Evolutionary conservation across 2,888 invertebrate species (phyloP), one percentile per base, ranked within the genome.

Genomic region (Hybos culiciformis): DNA sequence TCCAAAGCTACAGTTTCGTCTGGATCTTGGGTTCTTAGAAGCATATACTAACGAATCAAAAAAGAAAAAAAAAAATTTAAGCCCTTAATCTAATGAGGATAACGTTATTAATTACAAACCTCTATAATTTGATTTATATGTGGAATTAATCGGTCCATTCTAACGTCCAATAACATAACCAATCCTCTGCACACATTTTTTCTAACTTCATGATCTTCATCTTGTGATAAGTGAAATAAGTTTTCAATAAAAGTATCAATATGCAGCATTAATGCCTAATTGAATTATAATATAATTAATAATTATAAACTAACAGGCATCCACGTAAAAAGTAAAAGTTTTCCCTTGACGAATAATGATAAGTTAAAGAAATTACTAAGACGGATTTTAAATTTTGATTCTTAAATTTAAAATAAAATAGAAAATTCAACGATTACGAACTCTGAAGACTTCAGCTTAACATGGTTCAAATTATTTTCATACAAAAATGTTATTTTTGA

Each of bases 151-250:
- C 92, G 75, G 61, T 97, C 97, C 72, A 97, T 79, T 54, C 93
- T 75, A 19, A 96, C 93, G 72, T 98, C 98, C 44, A 98, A 71
- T 44, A 98, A 69, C 80, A 97, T 85, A 5, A 97, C 97, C 48
- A 99, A 69, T 20, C 97, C 96, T 61, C 94, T 79, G 66, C 98
- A 99, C 31, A 99, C 92, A 74, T 98, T 94, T 70, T 94, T 96
- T 49, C 94, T 77, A 4, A 99, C 97, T 70, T 97, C 97, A 19
- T 91, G 78, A 66, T 98, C 96, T 54, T 93, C 88, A 67, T 98
- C 97, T 44, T 83, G 80, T 23, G 97, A 94, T 58, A 97, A 73
- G 62, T 84, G 84, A 66, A 97, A 98, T 55, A 98, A 73, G 66
- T 87, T 91, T 79, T 86, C 86, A 61, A 98, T 78, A 64, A 94